Conservation (phyloP, 1,140 invertebrate genomes). For the Lordiphosa mommai region DNA sequence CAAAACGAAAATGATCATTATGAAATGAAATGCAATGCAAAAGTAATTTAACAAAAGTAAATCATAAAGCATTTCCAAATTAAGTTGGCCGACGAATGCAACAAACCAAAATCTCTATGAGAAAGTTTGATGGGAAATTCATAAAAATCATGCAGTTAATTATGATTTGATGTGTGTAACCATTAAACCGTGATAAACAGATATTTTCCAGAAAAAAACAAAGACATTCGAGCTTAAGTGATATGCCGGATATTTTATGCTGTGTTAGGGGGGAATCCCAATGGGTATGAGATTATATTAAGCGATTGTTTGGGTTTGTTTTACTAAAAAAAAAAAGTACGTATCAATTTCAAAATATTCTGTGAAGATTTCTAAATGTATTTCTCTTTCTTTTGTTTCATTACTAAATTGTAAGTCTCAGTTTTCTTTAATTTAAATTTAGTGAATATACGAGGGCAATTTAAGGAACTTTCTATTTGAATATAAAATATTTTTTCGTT, state of each 20-base stretch:
- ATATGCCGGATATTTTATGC: slow-evolving; percentile 4
- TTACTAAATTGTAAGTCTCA: too few relatives aligned
- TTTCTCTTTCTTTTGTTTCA: too few relatives aligned
- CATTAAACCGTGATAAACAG: slow-evolving; percentile 13
- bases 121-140: slow-evolving; percentile 33
- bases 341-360: too few relatives aligned
- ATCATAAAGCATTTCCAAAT: slow-evolving; percentile 39
- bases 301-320: too few relatives aligned
- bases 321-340: too few relatives aligned
- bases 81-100: slow-evolving; percentile 8
- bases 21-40: slow-evolving; percentile 36
- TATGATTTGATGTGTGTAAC: slow-evolving; percentile 14
- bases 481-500: too few relatives aligned
- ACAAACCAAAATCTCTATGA: slow-evolving; percentile 12
- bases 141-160: slow-evolving; percentile 26
- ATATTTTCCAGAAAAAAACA: background rate
- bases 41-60: slow-evolving; percentile 27
- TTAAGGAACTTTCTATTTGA: too few relatives aligned
- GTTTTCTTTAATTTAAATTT: too few relatives aligned
- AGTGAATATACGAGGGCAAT: too few relatives aligned
- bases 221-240: background rate
- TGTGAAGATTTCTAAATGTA: too few relatives aligned
- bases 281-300: too few relatives aligned
- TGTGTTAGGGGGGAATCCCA: background rate
- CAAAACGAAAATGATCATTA: slow-evolving; percentile 24